Base-by-base conservation (phyloP, 1,140 invertebrate genomes). In the Halesus radiatus region DNA sequence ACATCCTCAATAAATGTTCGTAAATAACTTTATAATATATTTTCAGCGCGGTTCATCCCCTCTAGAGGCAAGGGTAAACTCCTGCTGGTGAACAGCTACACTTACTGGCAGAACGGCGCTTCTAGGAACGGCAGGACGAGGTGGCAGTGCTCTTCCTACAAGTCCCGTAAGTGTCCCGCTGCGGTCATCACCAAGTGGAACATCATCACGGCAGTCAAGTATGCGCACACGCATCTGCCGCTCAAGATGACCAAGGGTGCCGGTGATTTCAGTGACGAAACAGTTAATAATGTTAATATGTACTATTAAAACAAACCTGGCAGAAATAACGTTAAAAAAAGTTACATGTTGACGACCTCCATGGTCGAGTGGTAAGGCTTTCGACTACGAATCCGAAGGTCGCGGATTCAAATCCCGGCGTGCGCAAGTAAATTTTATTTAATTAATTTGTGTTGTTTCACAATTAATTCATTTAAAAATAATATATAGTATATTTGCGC, bases 101-200 rank as follows among this genome's bases (percentile, higher is more conserved):
- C 70, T 3, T 79, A 79, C 20, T 79, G 62, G 66, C 54, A 53
- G 56, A 79, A 60, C 18, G 70, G 62, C 0, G 37, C 78, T 4
- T 26, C 66, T 3, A 74, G 56, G 56, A 78, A 78, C n/a, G 78
- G 78, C 26, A 73, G 64, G 37, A 73, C 78, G 6, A 56, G 78
- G 32, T 79, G 78, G 78, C 58, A 66, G 26, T 79, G 78, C 52
- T 79, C 78, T 20, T 73, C 78, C 13, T 66, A 73, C 70, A 60
- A 64, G 66, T 78, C 66, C 52, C 54, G 60, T 8, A 52, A 53
- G 52, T 78, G 76, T 70, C 56, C 56, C 6, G 76, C 76, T 0
- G 62, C 66, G 1, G 50, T 78, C 56, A 64, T 64, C 66, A 78
- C 76, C 13, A 53, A 78, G 45, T 56, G 64, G 56, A 62, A 78